A percentile compares a stretch with the other conserved stretches of the same genome.
These are phyloP conservation scores for Chascanopsetta lugubris DNA, from an alignment of 2,113 vertebrate species.

Conservation along the genomic window DNA sequence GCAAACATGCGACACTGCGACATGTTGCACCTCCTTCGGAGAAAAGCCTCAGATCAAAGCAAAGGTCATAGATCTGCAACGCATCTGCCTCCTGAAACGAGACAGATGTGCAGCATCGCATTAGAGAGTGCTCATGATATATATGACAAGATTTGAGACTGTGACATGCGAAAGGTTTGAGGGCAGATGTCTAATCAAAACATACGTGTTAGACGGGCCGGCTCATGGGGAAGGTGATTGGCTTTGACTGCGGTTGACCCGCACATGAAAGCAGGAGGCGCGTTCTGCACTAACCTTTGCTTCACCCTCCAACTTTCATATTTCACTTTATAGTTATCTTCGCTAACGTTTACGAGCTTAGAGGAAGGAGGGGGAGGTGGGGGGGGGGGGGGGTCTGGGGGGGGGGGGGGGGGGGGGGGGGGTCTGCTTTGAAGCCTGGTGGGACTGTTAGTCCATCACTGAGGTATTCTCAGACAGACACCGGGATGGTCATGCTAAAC, in stretches of 20 bases:
- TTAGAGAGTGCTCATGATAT: constrained; percentile 15
- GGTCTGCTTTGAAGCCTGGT: constrained; percentile 49
- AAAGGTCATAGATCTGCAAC: constrained; percentile 34
- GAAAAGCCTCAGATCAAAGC: background rate
- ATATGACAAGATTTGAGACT: constrained; percentile 26
- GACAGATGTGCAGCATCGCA: constrained; percentile 47
- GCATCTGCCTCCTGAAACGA: constrained; percentile 45
- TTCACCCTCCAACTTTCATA: constrained; percentile 58
- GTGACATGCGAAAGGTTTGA: constrained; percentile 7
- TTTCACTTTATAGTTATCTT: constrained; percentile 44
- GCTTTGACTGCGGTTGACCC: constrained; percentile 37
- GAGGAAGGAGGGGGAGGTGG: too few relatives aligned
- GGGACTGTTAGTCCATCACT: constrained; percentile 27
- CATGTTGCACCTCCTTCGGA: background rate
- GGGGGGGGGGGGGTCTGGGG: too few relatives aligned
- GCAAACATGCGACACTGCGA: constrained; percentile 45
- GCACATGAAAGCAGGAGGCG: constrained; percentile 44
- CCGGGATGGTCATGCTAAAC: constrained; percentile 2
- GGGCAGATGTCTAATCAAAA: constrained; percentile 12
- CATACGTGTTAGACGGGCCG: constrained; percentile 9
- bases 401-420: background rate
- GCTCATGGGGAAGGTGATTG: constrained; percentile 26
- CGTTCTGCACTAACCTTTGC: constrained; percentile 36
- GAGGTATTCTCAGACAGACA: constrained; percentile 23
- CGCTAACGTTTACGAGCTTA: constrained; percentile 40